Evolutionary conservation across 53 echinoderm and acorn worm species (phyloP).

Genomic region (Zoroaster sp.): DNA sequence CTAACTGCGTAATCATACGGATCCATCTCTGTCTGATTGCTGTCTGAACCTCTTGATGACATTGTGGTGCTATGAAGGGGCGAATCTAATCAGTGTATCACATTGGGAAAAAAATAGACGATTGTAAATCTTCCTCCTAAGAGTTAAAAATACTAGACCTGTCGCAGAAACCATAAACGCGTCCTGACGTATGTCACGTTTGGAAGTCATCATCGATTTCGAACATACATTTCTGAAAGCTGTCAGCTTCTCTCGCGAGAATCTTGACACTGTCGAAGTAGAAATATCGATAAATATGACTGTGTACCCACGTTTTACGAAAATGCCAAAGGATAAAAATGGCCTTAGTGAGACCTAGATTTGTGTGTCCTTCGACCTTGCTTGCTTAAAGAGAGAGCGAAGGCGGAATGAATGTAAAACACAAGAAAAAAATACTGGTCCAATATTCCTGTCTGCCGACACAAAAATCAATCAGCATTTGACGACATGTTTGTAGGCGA

Average conservation of each 20-base stretch:
- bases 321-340: background rate
- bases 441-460: background rate
- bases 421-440: background rate
- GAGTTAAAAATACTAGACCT: background rate
- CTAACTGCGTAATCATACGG: too few relatives aligned
- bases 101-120: too few relatives aligned
- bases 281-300: background rate
- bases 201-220: constrained; percentile 36
- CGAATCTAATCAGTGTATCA: too few relatives aligned
- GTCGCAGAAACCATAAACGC: background rate
- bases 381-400: background rate
- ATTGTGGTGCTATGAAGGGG: too few relatives aligned
- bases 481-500: background rate
- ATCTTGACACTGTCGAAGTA: background rate
- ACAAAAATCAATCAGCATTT: background rate
- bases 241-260: background rate
- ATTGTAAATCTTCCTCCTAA: too few relatives aligned
- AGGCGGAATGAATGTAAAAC: background rate
- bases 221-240: background rate
- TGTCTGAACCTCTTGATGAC: too few relatives aligned
- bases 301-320: background rate
- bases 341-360: background rate
- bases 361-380: background rate
- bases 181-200: background rate
- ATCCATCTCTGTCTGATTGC: too few relatives aligned